These are phyloP conservation scores for Lipotes vexillifer DNA, from an alignment of 2,113 vertebrate genomes.

Conservation along the genomic window DNA sequence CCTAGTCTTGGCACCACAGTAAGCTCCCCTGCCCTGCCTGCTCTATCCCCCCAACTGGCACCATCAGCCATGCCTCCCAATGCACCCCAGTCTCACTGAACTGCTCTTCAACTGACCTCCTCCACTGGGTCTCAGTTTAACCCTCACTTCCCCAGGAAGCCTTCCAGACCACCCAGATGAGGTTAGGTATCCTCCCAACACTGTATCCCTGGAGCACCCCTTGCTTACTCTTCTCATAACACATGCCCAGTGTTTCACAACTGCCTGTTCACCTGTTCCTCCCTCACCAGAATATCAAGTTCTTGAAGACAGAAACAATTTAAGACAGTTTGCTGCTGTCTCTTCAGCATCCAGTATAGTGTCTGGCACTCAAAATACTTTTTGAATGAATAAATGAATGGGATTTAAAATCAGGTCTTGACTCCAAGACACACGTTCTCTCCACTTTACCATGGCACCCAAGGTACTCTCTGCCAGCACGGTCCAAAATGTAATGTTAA, in stretches of 20 bases:
- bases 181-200: fast-evolving
- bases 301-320: background rate
- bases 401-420: background rate
- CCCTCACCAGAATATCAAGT: background rate
- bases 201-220: background rate
- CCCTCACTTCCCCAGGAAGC: background rate
- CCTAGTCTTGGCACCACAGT: background rate
- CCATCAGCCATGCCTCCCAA: background rate
- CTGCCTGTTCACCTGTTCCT: too few relatives aligned
- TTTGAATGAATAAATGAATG: background rate
- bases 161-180: background rate
- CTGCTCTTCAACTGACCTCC: background rate
- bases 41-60: fast-evolving
- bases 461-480: background rate
- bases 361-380: background rate
- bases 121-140: fast-evolving
- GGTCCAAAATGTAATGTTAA: background rate
- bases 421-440: background rate
- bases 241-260: too few relatives aligned
- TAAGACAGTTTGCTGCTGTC: background rate
- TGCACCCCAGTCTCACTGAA: background rate
- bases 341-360: background rate
- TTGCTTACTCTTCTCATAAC: background rate
- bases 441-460: background rate
- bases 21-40: background rate